Evolutionary conservation across 2,888 invertebrate species (phyloP).

Genomic region (Idaea straminata): DNA sequence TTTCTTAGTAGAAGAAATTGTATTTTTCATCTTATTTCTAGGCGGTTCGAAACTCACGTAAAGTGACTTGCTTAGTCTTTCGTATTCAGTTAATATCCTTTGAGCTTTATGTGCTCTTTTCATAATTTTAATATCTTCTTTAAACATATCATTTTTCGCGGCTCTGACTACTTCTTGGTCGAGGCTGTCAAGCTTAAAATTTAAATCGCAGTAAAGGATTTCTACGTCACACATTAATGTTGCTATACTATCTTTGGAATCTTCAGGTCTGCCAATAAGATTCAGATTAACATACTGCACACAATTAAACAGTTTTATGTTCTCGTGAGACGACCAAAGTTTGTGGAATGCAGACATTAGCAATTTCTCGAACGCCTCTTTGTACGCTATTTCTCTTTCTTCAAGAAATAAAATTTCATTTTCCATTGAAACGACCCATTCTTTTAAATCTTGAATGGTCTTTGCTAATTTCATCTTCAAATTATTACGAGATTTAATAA

Average conservation of each 20-base stretch:
- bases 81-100: slow-evolving; percentile 34
- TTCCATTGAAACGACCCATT: slow-evolving; percentile 22
- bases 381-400: slow-evolving; percentile 29
- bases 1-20: slow-evolving; percentile 2
- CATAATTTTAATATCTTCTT: slow-evolving; percentile 35
- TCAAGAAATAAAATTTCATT: slow-evolving; percentile 29
- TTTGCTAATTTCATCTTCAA: slow-evolving; percentile 23
- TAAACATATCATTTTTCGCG: slow-evolving; percentile 33
- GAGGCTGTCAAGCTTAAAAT: slow-evolving; percentile 30
- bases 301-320: slow-evolving; percentile 39
- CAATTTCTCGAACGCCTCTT: slow-evolving; percentile 32
- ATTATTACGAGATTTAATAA: slow-evolving; percentile 24
- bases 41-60: slow-evolving; percentile 39
- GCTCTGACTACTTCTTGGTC: slow-evolving; percentile 34
- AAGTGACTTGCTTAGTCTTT: slow-evolving; percentile 35
- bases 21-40: slow-evolving; percentile 23
- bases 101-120: slow-evolving; percentile 36
- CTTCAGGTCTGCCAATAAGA: slow-evolving; percentile 32
- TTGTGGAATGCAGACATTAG: slow-evolving; percentile 34
- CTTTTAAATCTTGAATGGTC: slow-evolving; percentile 28
- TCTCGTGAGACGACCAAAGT: slow-evolving; percentile 36
- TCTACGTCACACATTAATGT: slow-evolving; percentile 36
- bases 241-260: slow-evolving; percentile 36
- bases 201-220: slow-evolving; percentile 29
- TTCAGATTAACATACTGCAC: slow-evolving; percentile 36